phyloP scores from a whole-genome alignment of 2,797 vertebrate genomes.

The Poecilia gillii region DNA sequence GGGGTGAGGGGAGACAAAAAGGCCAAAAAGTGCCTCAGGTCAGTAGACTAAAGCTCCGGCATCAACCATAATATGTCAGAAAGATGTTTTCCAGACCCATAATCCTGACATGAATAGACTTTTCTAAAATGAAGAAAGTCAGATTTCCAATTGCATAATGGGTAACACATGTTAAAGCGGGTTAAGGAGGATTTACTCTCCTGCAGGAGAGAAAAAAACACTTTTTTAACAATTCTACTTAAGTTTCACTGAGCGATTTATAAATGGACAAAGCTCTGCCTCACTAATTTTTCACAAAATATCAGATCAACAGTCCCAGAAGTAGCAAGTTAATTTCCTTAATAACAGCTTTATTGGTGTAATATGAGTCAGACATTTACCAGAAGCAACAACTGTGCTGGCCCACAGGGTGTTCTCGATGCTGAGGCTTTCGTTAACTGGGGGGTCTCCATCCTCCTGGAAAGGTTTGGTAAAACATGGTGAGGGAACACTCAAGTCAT shows the following conservation, averaged over 20 bases:
- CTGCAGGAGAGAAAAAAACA: constrained; percentile 12
- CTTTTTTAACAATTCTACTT: constrained; percentile 11
- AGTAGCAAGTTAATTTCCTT: constrained; percentile 20
- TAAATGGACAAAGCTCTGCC: constrained; percentile 8
- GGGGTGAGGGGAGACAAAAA: constrained; percentile 16
- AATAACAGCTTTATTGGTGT: constrained; percentile 12
- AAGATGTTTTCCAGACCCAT: constrained; percentile 62
- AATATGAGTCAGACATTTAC: constrained; percentile 74
- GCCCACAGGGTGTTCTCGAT: constrained; percentile 99
- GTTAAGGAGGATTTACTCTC: constrained; percentile 26
- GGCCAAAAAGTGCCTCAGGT: constrained; percentile 22
- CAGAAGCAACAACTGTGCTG: constrained; percentile 97
- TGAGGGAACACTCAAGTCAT: background rate
- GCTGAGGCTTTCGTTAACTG: constrained; percentile 95
- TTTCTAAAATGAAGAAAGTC: constrained; percentile 57
- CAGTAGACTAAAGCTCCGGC: constrained; percentile 43
- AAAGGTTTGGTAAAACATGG: constrained; percentile 27
- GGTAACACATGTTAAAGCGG: constrained; percentile 41
- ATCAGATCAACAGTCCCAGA: constrained; percentile 18
- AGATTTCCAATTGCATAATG: constrained; percentile 54
- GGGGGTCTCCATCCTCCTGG: constrained; percentile 96
- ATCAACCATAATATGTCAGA: constrained; percentile 55
- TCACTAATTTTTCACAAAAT: constrained; percentile 18
- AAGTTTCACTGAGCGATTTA: constrained; percentile 20
- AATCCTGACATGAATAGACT: constrained; percentile 51